Base-by-base conservation (phyloP, 1,140 invertebrate genomes). In the Eueides isabella region DNA sequence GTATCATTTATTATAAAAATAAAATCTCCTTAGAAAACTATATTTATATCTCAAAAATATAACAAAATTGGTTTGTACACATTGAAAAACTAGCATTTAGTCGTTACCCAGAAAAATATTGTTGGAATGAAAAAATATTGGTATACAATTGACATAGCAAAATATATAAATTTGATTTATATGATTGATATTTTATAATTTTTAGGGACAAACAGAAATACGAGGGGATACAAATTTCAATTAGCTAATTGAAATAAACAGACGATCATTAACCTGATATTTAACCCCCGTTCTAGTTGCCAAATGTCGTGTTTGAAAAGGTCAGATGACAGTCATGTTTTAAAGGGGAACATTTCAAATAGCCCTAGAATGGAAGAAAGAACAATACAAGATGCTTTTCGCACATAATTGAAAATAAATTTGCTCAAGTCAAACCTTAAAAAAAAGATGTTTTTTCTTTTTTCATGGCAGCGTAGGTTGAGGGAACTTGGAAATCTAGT, bases 241-340 rank as follows among this genome's bases (percentile, higher is more conserved):
- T 75, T 66, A 75, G 63, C 67, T 75, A 75, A 75, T 75, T 63
- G 65, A 67, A 75, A 65, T 75, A 74, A 55, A 75, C 62, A 71
- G 29, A n/a, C 65, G 41, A 75, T 70, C 66, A 70, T 75, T 75
- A 75, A 75, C 73, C 67, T 71, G 62, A 66, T 75, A 71, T 70
- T 66, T 71, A 69, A 66, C 62, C 73, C 72, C 61, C 26, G 65
- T 73, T 38, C 41, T 23, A 61, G 61, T 67, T 73, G 72, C 72
- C 72, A 73, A 73, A 73, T 73, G 72, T 73, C 72, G 66, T 63
- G 38, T 61, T 55, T 73, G 72, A 29, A 68, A 73, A 73, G 72
- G 72, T 73, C 72, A 68, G 66, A 67, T 38, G 66, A 73, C 66
- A 61, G 31, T 23, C 23, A 68, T 68, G 62, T 61, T 73, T 63